Evolutionary conservation across 2,797 vertebrate genomes (phyloP), one percentile per base, ranked within the genome.

Genomic region (Tangara arthus): DNA sequence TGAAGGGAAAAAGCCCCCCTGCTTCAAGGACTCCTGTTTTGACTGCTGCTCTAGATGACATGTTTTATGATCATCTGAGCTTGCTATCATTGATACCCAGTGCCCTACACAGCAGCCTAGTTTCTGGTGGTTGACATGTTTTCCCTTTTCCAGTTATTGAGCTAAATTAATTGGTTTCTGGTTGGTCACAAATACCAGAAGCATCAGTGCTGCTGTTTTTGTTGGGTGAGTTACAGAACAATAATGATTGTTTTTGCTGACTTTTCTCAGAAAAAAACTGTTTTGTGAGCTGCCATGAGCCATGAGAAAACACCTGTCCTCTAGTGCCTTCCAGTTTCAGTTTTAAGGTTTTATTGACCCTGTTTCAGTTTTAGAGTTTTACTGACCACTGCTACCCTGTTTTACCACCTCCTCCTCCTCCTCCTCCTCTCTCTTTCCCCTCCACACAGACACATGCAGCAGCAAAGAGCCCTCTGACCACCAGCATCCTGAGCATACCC

Each of bases 101-200:
- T 28, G 20, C 53, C 21, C 50, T 78, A 44, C 18, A 34, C 8
- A 28, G 28, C 41, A 80, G 28, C 34, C 28, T 53, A 11, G 16
- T 41, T 93, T 52, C 41, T 82, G 34, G 8, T 78, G 65, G 39
- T 68, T 4, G 1, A 14, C 11, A 2, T 49, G 15, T 71, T 88
- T 94, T 70, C n/a, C 28, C 61, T 86, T 79, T 75, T 60, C 73
- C 12, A 86, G 30, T 57, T 90, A 63, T 47, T 83, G 42, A 52
- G 50, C 42, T 72, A 77, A 66, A 63, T 49, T 32, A 32, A 16
- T 71, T 93, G 35, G 24, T 80, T 91, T 86, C 47, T 79, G 22
- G 3, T 59, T 88, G 65, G n/a, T 79, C 76, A 90, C 41, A 70
- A 77, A 60, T 71, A 73, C 46, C 66, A 87, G 59, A 79, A 66